Evolutionary conservation across 2,888 invertebrate species (phyloP).

Genomic region (Nomada ruficornis): DNA sequence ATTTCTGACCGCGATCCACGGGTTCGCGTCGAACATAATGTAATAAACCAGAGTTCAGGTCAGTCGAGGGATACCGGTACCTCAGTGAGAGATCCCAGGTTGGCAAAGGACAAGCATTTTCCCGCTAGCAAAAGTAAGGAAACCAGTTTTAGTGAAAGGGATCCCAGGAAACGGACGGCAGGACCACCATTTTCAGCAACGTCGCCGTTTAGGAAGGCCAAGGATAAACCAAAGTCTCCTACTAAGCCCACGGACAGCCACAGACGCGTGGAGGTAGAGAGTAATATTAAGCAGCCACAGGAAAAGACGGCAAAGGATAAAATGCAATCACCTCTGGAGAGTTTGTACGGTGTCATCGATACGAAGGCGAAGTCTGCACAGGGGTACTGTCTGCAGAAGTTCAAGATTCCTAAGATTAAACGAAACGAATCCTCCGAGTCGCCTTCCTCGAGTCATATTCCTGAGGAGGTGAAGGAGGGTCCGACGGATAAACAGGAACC

Average conservation of each 20-base stretch:
- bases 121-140: constrained; percentile 55
- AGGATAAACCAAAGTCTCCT: constrained; percentile 62
- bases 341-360: constrained; percentile 84
- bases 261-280: constrained; percentile 53
- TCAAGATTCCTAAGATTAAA: constrained; percentile 86
- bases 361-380: constrained; percentile 83
- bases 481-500: background rate
- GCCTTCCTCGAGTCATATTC: constrained; percentile 21
- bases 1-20: constrained; percentile 72
- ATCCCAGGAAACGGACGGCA: constrained; percentile 68
- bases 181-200: background rate
- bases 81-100: constrained; percentile 71
- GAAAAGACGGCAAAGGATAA: constrained; percentile 76
- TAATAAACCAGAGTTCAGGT: constrained; percentile 23
- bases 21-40: constrained; percentile 58
- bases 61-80: constrained; percentile 50
- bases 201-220: constrained; percentile 36
- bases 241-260: constrained; percentile 65
- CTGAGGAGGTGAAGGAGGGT: constrained; percentile 41
- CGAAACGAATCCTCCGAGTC: constrained; percentile 75
- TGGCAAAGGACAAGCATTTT: constrained; percentile 70
- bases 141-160: constrained; percentile 62
- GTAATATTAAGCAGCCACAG: constrained; percentile 7
- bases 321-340: constrained; percentile 85
- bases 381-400: constrained; percentile 85